phyloP scores from a whole-genome alignment of 2,797 vertebrate species.

The Otolemur crassicaudatus region DNA sequence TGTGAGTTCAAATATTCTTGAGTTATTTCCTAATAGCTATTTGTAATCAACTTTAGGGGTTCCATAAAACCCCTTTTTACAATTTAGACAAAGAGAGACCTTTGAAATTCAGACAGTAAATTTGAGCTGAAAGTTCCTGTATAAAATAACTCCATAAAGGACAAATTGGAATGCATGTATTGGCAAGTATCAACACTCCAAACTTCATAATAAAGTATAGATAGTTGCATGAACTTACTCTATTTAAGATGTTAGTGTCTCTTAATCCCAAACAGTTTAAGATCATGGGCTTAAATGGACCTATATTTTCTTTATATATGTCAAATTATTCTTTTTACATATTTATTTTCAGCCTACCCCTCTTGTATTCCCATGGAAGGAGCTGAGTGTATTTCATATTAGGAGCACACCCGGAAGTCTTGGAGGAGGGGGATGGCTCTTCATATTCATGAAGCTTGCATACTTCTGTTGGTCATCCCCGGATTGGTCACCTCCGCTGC shows the following conservation, averaged over 20 bases:
- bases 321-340: conserved; percentile 81
- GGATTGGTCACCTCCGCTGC: conserved; percentile 92
- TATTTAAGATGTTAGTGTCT: conserved; percentile 35
- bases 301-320: conserved; percentile 56
- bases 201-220: conserved; percentile 51
- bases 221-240: conserved; percentile 46
- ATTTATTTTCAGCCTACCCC: conserved; percentile 86
- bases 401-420: conserved; percentile 86
- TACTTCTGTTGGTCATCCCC: conserved; percentile 93
- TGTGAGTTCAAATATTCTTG: neutral
- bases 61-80: neutral
- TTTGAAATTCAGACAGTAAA: conserved; percentile 48
- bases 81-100: conserved; percentile 15
- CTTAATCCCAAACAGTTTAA: conserved; percentile 55
- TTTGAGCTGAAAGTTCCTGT: neutral
- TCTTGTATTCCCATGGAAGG: conserved; percentile 89
- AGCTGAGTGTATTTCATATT: conserved; percentile 84
- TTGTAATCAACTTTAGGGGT: conserved; percentile 52
- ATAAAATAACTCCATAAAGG: neutral
- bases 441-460: conserved; percentile 92
- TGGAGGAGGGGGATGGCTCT: conserved; percentile 94
- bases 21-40: conserved; percentile 13
- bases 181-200: neutral
- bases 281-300: conserved; percentile 41
- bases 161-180: conserved; percentile 17